Percentiles rank a stretch among this genome's conserved stretches.
phyloP scores from a whole-genome alignment of 2,113 vertebrate genomes.

The Athene noctua region DNA sequence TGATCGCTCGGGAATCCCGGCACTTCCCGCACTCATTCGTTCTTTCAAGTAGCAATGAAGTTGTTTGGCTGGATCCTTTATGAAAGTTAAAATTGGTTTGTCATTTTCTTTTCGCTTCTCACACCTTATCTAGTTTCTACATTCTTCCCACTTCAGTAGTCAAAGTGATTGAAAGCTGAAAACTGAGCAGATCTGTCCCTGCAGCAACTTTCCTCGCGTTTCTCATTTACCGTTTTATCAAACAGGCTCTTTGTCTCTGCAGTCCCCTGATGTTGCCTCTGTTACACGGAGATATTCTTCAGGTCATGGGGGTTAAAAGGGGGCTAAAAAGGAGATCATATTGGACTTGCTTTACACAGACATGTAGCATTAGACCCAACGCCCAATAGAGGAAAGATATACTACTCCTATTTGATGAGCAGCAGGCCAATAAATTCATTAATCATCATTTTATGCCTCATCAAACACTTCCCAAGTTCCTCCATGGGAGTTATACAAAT shows the following conservation, averaged over 20 bases:
- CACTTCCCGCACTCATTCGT: accelerated
- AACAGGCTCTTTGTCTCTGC: slow-evolving; percentile 78
- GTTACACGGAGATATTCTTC: slow-evolving; percentile 77
- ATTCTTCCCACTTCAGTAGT: slow-evolving; percentile 77
- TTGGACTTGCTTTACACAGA: slow-evolving; percentile 74
- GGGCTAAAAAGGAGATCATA: slow-evolving; percentile 73
- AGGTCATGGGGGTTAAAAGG: slow-evolving; percentile 81
- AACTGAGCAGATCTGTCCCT: slow-evolving; percentile 77
- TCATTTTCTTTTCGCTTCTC: slow-evolving; percentile 46
- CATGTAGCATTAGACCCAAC: slow-evolving; percentile 71
- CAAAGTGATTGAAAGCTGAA: slow-evolving; percentile 81
- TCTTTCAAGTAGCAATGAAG: slow-evolving; percentile 31
- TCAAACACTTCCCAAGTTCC: slow-evolving; percentile 99
- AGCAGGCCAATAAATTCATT: slow-evolving; percentile 99
- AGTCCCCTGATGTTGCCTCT: slow-evolving; percentile 71
- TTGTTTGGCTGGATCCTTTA: slow-evolving; percentile 32
- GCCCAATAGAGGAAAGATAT: slow-evolving; percentile 82
- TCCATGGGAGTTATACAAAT: slow-evolving; percentile 99
- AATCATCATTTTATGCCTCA: slow-evolving; percentile 99
- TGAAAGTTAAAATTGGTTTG: slow-evolving; percentile 57
- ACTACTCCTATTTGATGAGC: slow-evolving; percentile 94
- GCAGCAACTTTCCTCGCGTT: slow-evolving; percentile 78
- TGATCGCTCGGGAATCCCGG: neutral
- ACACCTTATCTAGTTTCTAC: slow-evolving; percentile 78
- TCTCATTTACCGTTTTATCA: slow-evolving; percentile 80